These are phyloP conservation scores for Drosophila falleni DNA, from an alignment of 2,888 invertebrate species.

Conservation along the genomic window DNA sequence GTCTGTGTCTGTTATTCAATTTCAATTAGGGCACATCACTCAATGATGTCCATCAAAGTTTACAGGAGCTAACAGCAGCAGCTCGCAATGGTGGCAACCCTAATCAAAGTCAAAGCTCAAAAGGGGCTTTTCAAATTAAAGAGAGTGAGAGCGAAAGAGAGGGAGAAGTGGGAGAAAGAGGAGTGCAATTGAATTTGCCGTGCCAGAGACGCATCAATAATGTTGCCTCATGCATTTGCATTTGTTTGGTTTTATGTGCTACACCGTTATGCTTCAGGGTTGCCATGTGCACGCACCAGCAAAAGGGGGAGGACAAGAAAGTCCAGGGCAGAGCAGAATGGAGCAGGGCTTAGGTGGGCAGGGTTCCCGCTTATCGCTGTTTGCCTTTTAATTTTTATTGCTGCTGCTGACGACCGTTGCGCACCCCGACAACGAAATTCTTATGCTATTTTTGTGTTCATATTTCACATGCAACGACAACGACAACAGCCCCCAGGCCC, in stretches of 20 bases:
- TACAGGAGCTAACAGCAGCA: slow-evolving; percentile 12
- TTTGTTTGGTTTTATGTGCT: slow-evolving; percentile 74
- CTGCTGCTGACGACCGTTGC: slow-evolving; percentile 41
- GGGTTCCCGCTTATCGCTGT: slow-evolving; percentile 73
- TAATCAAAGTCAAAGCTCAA: slow-evolving; percentile 41
- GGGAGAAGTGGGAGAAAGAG: background rate
- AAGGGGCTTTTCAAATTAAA: slow-evolving; percentile 23
- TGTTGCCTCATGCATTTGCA: slow-evolving; percentile 64
- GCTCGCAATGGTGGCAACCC: slow-evolving; percentile 28
- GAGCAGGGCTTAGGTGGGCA: slow-evolving; percentile 17
- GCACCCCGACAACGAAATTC: slow-evolving; percentile 59
- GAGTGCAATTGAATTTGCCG: slow-evolving; percentile 66
- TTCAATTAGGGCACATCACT: slow-evolving; percentile 58
- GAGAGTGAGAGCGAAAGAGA: background rate
- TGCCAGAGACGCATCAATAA: slow-evolving; percentile 74
- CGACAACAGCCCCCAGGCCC: slow-evolving; percentile 46
- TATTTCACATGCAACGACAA: slow-evolving; percentile 65
- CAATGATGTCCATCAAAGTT: slow-evolving; percentile 31
- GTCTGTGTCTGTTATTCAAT: slow-evolving; percentile 46
- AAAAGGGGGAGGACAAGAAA: background rate
- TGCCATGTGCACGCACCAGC: slow-evolving; percentile 62
- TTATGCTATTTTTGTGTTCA: slow-evolving; percentile 75
- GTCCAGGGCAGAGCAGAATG: background rate
- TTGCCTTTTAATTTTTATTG: slow-evolving; percentile 80
- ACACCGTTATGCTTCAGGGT: slow-evolving; percentile 67